Base-by-base conservation (phyloP, 2,888 invertebrate species). In the Peribatodes rhomboidaria region DNA sequence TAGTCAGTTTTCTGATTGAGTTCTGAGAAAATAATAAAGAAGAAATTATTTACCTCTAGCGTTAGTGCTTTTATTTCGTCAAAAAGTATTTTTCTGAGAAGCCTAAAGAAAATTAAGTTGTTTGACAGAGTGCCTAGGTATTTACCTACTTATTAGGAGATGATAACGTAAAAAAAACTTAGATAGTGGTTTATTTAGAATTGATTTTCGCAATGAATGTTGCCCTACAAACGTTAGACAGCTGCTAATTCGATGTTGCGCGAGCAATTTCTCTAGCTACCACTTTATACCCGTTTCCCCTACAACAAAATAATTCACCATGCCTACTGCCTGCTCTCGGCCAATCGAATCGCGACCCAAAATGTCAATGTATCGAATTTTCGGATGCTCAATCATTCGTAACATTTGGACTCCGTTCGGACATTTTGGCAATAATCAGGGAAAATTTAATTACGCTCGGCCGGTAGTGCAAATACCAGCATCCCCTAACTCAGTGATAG, bases 381-480 rank as follows among this genome's bases (percentile, higher is more conserved):
- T 69, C 69, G 31, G 53, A 50, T 73, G 69, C 74, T 75, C 74
- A 77, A 80, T 78, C 73, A 78, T 72, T 68, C 73, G 70, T 69
- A 72, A 70, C 77, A 70, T 78, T 79, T 75, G 70, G 70, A 81
- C 79, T 78, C 71, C 74, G 71, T 68, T 69, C 76, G 73, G 75
- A 74, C 76, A 77, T 79, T 27, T 71, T 61, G 64, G 71, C 76
- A 79, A 77, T 83, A 82, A 83, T 81, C 80, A 74, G 56, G 63
- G 73, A 65, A 79, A 83, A 86, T 87, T 86, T 85, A 85, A 89
- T 90, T 84, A 85, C 79, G 64, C 49, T 11, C 72, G 77, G 78
- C 74, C 69, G 77, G 72, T 65, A 74, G 70, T 78, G 69, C 77
- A 78, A 80, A 85, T 83, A 81, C 78, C 79, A n/a, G n/a, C 76